Evolutionary conservation across 2,797 vertebrate species (phyloP).

Genomic region (Loriculus beryllinus): DNA sequence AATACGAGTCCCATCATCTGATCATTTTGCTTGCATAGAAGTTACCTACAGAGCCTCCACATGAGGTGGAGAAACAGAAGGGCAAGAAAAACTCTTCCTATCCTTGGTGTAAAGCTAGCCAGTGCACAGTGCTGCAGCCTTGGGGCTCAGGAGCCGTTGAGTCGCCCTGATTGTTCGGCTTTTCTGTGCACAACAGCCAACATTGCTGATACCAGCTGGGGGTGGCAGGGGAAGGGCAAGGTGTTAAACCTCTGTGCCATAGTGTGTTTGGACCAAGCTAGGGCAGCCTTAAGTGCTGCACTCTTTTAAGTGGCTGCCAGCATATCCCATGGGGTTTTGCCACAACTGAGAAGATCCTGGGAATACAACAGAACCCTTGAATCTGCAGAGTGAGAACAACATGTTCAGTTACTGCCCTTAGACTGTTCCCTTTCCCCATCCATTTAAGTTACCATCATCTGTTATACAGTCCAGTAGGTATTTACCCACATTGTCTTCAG

Average conservation of each 20-base stretch:
- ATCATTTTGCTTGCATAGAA: not conserved
- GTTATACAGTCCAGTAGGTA: not conserved
- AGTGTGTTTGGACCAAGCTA: not conserved
- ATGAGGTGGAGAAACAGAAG: not conserved
- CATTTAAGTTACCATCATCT: not conserved
- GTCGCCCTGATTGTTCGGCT: fast-evolving
- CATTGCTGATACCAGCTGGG: not conserved
- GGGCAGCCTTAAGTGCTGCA: not conserved
- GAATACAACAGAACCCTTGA: not conserved
- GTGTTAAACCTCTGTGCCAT: not conserved
- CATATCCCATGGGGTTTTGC: not conserved
- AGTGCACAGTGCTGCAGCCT: not conserved
- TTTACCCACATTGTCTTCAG: not conserved
- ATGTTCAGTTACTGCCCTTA: not conserved
- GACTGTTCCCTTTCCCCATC: not conserved
- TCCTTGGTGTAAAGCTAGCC: too few species aligned
- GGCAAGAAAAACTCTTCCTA: not conserved
- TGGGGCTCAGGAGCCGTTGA: not conserved
- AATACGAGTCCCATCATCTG: not conserved
- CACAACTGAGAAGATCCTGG: not conserved
- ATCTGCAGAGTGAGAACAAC: not conserved
- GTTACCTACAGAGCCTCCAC: not conserved
- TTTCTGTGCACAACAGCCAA: not conserved
- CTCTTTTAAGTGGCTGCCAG: not conserved
- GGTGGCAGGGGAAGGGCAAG: not conserved